Evolutionary conservation across 2,797 vertebrate species (phyloP).

Genomic region (Epinephelus malabaricus): DNA sequence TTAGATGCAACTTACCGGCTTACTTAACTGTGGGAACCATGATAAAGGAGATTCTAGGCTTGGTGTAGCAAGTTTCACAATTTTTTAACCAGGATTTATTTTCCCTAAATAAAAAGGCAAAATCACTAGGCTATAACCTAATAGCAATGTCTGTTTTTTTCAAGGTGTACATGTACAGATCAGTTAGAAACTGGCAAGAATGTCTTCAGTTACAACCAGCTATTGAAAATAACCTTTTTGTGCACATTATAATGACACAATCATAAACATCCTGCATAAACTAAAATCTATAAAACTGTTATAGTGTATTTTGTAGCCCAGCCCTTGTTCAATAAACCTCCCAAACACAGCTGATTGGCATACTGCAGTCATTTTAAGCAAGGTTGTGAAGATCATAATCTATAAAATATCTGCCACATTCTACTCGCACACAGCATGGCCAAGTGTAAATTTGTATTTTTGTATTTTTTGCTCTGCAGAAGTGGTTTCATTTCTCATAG

Average conservation of each 20-base stretch:
- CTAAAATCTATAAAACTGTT: background rate
- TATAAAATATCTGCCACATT: background rate
- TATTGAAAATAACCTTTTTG: background rate
- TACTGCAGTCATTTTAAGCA: background rate
- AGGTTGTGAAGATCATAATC: background rate
- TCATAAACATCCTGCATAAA: background rate
- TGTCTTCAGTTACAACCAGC: too few species aligned
- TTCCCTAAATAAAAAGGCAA: too few species aligned
- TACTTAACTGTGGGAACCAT: too few species aligned
- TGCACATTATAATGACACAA: background rate
- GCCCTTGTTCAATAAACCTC: background rate
- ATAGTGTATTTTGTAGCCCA: too few species aligned
- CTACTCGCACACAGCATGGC: background rate
- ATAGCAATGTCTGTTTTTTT: too few species aligned
- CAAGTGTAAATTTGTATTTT: background rate
- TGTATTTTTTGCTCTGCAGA: background rate
- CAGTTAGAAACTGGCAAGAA: too few species aligned
- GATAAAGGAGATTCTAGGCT: too few species aligned
- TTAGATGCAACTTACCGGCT: too few species aligned
- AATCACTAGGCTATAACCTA: too few species aligned
- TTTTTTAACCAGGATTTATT: too few species aligned
- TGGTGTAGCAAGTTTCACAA: too few species aligned
- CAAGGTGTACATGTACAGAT: too few species aligned
- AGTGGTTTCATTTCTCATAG: conserved; percentile 6
- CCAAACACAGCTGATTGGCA: background rate